These are phyloP conservation scores for Diplodus sargus DNA, from an alignment of 2,797 vertebrate species.

Conservation along the genomic window DNA sequence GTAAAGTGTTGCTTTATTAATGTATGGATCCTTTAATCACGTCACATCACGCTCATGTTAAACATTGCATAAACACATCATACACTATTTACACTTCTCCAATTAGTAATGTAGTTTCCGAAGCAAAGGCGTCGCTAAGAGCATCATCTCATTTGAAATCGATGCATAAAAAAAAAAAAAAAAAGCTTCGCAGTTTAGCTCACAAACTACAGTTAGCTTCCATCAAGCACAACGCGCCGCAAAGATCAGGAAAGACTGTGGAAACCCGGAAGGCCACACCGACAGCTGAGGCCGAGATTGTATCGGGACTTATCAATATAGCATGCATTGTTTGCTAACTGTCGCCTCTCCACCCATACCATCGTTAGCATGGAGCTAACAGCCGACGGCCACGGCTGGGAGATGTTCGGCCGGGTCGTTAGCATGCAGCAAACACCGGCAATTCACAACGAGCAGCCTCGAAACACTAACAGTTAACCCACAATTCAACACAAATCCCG, in stretches of 20 bases:
- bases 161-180: constrained; percentile 6
- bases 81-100: not conserved
- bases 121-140: not conserved
- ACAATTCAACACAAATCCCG: constrained; percentile 4
- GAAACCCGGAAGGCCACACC: constrained; percentile 70
- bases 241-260: constrained; percentile 2
- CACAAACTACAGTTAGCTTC: constrained; percentile 29
- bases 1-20: constrained; percentile 3
- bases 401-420: constrained; percentile 34
- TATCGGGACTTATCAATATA: constrained; percentile 25
- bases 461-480: not conserved
- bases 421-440: constrained; percentile 58
- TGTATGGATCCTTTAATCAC: not conserved
- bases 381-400: constrained; percentile 18
- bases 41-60: not conserved
- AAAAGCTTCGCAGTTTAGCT: constrained; percentile 14
- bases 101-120: not conserved
- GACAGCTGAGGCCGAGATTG: constrained; percentile 36
- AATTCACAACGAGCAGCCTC: not conserved
- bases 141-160: constrained; percentile 5
- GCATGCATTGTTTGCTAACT: constrained; percentile 64
- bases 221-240: constrained; percentile 19
- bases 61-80: not conserved
- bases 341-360: constrained; percentile 38
- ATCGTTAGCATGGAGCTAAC: constrained; percentile 54